Evolutionary conservation across 2,113 vertebrate species (phyloP).

Genomic region (Hystrix cristata): DNA sequence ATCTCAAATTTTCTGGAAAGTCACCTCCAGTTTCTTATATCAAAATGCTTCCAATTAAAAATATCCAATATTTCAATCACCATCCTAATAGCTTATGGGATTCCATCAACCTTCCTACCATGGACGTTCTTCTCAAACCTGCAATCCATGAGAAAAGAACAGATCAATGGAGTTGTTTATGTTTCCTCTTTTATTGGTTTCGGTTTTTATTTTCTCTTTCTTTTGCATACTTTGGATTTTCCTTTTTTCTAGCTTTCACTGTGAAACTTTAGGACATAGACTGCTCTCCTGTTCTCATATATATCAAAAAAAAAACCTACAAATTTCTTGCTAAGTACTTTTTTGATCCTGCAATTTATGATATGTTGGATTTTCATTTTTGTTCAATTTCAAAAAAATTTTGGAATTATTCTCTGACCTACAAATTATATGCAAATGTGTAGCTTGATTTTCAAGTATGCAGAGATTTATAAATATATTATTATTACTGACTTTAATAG

Average conservation of each 20-base stretch:
- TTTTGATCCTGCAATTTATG: background rate
- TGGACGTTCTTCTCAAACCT: background rate
- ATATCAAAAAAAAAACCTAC: background rate
- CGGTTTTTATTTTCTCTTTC: background rate
- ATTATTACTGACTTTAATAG: background rate
- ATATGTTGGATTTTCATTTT: background rate
- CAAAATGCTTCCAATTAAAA: background rate
- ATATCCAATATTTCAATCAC: background rate
- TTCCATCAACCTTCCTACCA: background rate
- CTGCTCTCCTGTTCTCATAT: background rate
- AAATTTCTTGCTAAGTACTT: background rate
- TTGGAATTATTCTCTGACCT: background rate
- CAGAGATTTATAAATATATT: background rate
- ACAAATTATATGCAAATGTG: background rate
- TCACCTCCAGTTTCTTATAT: background rate
- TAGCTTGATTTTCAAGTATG: background rate
- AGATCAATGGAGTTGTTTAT: background rate
- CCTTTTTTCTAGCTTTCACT: background rate
- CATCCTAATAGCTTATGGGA: background rate
- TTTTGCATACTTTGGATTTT: background rate
- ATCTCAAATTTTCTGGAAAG: background rate
- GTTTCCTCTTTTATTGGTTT: background rate
- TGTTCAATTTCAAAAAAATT: background rate
- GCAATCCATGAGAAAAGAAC: background rate
- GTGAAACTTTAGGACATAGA: background rate